Percentiles rank a stretch among this genome's conserved stretches.
These are phyloP conservation scores for Hypanus sabinus DNA, from an alignment of 2,113 vertebrate species.

Conservation along the genomic window DNA sequence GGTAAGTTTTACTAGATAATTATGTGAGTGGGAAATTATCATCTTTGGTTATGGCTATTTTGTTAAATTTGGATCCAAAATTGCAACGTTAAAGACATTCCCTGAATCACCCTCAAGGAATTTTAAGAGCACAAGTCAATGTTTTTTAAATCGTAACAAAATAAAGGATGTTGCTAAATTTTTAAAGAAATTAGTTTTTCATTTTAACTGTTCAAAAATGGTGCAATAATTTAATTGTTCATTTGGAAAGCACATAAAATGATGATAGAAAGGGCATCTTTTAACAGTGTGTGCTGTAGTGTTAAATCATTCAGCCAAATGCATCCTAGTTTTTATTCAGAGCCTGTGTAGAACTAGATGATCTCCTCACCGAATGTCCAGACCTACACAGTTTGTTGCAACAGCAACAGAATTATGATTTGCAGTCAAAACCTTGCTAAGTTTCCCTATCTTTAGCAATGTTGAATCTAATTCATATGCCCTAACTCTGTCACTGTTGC, in stretches of 20 bases:
- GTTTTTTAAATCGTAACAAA: not conserved
- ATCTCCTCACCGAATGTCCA: not conserved
- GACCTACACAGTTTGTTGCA: not conserved
- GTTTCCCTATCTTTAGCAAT: conserved; percentile 7
- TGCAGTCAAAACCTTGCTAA: not conserved
- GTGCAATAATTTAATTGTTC: not conserved
- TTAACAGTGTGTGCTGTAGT: not conserved
- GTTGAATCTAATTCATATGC: not conserved
- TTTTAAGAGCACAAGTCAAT: not conserved
- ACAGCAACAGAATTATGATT: not conserved
- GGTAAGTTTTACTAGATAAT: not conserved
- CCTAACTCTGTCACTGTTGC: not conserved
- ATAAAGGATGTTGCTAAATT: not conserved
- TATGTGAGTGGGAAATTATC: not conserved
- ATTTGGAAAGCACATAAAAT: not conserved
- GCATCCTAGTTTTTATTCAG: not conserved
- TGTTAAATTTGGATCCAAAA: not conserved
- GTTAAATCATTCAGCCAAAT: not conserved
- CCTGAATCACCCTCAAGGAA: not conserved
- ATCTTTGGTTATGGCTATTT: not conserved
- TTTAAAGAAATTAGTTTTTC: not conserved
- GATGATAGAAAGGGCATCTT: not conserved
- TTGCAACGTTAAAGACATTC: conserved; percentile 5
- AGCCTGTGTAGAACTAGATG: not conserved
- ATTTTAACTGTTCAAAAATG: not conserved